phyloP scores from a whole-genome alignment of 2,888 invertebrate species.

The Pheosia gnoma region DNA sequence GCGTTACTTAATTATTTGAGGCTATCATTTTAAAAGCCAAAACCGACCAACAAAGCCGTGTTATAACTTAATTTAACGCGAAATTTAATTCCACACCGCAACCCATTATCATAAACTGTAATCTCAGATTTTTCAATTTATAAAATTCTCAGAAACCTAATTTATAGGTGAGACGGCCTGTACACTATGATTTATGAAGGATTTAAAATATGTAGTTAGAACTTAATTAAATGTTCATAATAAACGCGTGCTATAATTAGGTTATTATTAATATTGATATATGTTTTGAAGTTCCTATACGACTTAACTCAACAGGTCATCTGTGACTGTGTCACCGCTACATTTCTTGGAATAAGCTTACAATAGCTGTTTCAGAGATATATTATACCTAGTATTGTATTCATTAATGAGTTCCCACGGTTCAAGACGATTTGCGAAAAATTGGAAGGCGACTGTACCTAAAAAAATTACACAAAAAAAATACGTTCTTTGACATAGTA shows the following conservation, averaged over 20 bases:
- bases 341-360: no score
- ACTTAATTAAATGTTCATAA: constrained; percentile 10
- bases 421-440: neutral
- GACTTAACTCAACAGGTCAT: no score
- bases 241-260: neutral
- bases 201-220: constrained; percentile 33
- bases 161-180: constrained; percentile 50
- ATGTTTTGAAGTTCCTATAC: no score
- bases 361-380: no score
- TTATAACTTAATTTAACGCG: constrained; percentile 54
- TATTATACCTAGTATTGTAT: no score
- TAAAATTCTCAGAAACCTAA: constrained; percentile 54
- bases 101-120: constrained; percentile 57
- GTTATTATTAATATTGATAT: neutral
- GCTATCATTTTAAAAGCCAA: neutral
- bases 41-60: neutral
- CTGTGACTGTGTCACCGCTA: no score
- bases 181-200: constrained; percentile 49
- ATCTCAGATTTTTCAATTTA: constrained; percentile 60
- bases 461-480: neutral
- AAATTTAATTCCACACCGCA: constrained; percentile 51
- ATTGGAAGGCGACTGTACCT: no score
- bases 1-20: no score
- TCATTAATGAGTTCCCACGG: neutral
- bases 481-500: neutral